Evolutionary conservation across 2,113 vertebrate species (phyloP).

Genomic region (Cynoglossus semilaevis): DNA sequence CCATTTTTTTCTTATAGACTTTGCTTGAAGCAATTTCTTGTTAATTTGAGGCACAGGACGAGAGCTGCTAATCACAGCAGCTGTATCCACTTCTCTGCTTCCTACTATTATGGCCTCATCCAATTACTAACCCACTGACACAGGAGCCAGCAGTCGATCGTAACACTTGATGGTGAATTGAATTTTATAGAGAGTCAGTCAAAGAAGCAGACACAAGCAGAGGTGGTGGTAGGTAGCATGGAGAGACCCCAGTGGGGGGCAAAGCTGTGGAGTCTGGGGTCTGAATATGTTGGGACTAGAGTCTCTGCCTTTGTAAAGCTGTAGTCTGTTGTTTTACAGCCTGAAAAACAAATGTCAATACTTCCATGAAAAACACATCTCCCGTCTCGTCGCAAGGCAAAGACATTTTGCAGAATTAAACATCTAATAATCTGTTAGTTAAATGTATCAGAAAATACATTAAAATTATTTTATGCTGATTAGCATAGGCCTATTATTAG

Average conservation of each 20-base stretch:
- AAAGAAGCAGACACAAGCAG: background rate
- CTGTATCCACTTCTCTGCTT: constrained; percentile 22
- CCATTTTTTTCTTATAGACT: constrained; percentile 26
- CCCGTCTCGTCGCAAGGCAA: too few relatives aligned
- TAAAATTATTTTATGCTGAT: too few relatives aligned
- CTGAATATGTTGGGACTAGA: too few relatives aligned
- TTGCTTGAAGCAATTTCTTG: background rate
- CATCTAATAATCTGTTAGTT: too few relatives aligned
- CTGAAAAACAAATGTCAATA: too few relatives aligned
- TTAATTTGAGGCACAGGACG: constrained; percentile 37
- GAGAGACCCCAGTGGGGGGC: background rate
- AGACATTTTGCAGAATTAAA: too few relatives aligned
- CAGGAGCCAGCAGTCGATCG: constrained; percentile 30
- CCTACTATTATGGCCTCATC: constrained; percentile 26
- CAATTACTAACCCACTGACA: constrained; percentile 31
- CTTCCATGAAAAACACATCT: too few relatives aligned
- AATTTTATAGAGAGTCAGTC: constrained; percentile 24
- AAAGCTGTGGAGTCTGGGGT: too few relatives aligned
- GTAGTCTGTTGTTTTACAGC: constrained; percentile 25
- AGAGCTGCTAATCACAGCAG: constrained; percentile 43
- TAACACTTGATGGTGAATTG: constrained; percentile 50
- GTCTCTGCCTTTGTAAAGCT: background rate
- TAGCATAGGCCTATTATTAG: too few relatives aligned
- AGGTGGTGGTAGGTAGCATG: constrained; percentile 1
- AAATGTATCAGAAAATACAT: too few relatives aligned